Evolutionary conservation across 2,888 invertebrate genomes (phyloP).

Genomic region (Halocaridina rubra): DNA sequence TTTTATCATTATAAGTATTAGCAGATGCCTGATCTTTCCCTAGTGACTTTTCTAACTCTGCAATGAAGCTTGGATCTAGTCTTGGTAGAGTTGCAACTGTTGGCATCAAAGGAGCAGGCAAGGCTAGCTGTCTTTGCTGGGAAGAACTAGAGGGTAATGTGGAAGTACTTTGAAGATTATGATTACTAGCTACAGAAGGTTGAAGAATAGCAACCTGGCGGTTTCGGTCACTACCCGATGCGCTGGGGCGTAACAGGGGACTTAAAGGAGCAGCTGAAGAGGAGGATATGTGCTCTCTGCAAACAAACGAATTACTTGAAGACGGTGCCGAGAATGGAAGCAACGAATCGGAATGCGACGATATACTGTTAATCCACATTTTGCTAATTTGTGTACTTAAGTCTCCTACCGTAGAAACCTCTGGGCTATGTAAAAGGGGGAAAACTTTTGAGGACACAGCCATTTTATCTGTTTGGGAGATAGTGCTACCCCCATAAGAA

Average conservation of each 20-base stretch:
- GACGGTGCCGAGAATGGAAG: neutral
- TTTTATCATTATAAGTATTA: slow-evolving; percentile 48
- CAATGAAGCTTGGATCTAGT: slow-evolving; percentile 74
- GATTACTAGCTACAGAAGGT: neutral
- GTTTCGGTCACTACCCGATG: neutral
- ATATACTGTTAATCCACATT: slow-evolving; percentile 25
- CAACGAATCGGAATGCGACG: neutral
- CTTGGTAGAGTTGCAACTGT: slow-evolving; percentile 24
- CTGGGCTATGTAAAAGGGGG: neutral
- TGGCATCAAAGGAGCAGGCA: slow-evolving; percentile 33
- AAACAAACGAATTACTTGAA: too few relatives aligned
- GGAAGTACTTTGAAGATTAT: neutral
- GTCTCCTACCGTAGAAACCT: neutral
- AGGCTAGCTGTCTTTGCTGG: neutral
- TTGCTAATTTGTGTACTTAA: slow-evolving; percentile 32
- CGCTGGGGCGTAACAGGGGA: too few relatives aligned
- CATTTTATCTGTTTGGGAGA: neutral
- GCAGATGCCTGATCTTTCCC: slow-evolving; percentile 65
- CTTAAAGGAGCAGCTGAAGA: too few relatives aligned
- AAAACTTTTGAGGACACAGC: neutral
- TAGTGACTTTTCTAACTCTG: slow-evolving; percentile 77
- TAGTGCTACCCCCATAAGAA: neutral
- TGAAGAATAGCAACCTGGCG: slow-evolving; percentile 16
- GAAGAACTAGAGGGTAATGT: neutral
- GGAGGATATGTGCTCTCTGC: too few relatives aligned